Evolutionary conservation across 2,113 vertebrate species (phyloP).

Genomic region (Periophthalmus modestus): DNA sequence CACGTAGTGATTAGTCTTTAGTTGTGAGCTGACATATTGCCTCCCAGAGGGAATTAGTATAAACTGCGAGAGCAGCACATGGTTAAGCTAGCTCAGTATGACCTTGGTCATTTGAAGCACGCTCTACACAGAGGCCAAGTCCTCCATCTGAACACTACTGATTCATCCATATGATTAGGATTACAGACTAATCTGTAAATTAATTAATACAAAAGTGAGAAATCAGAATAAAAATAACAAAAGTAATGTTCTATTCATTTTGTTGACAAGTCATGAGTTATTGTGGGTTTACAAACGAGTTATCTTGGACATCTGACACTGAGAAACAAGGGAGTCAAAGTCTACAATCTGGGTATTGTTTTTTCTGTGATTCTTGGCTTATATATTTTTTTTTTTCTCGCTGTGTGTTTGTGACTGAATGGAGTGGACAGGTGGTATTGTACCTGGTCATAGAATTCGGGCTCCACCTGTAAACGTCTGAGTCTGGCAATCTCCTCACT

Average conservation of each 20-base stretch:
- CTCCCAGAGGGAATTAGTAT: no score
- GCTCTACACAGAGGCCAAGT: no score
- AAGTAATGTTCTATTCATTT: no score
- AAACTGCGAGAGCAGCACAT: no score
- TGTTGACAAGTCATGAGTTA: no score
- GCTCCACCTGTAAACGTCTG: constrained; percentile 84
- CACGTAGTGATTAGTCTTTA: no score
- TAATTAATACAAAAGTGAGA: neutral
- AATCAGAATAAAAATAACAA: neutral
- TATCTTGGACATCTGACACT: neutral
- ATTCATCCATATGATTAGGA: no score
- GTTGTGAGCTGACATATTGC: no score
- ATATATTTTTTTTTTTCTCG: neutral
- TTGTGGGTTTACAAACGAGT: neutral
- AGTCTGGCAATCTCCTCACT: constrained; percentile 91
- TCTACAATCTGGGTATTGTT: neutral
- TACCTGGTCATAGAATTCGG: constrained; percentile 81
- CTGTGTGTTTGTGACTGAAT: neutral
- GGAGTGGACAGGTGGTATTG: neutral
- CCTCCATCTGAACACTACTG: no score
- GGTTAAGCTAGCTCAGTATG: no score
- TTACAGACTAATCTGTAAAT: neutral
- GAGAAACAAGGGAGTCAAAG: neutral
- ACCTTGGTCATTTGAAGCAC: no score
- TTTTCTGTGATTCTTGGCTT: neutral